Evolutionary conservation across 2,797 vertebrate species (phyloP), one percentile per base, ranked within the genome.

Genomic region (Hydrocynus forskahlii): DNA sequence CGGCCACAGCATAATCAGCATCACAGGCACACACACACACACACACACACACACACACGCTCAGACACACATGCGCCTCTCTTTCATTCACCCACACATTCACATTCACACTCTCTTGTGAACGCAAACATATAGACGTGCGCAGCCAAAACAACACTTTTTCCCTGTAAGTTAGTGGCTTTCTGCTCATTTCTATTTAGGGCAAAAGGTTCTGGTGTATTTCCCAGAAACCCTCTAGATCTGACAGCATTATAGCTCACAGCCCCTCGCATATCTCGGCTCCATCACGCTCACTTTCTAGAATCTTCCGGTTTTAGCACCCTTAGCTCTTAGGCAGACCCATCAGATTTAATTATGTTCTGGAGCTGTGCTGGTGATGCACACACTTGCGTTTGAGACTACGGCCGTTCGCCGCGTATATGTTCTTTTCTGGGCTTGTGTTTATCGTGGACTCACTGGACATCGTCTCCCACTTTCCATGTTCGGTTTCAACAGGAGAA

Each of bases 1-100:
- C 66, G 25, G 66, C 68, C 54, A 5, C 64, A 69, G 78, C 76
- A 69, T 83, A 62, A 75, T 75, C 81, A 83, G 45, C 63, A 40
- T 55, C 66, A 68, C 77, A 57, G 57, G 8, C 43, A 7, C 67
- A 60, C 38, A 60, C 72, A 64, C 76, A 81, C 83, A 78, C 72
- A 71, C 76, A 79, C 86, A 60, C 19, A 59, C 59, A 16, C 76
- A 43, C n/a, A 43, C 64, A n/a, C 29, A 67, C 23, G 35, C 54
- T 29, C 43, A 63, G 23, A 62, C 23, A 50, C 57, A 40, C 48
- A 21, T 7, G 7, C 16, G 21, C 25, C 62, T 19, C 50, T 59
- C 66, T 62, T 62, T 66, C 78, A 59, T 35, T 43, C 76, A 69
- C 78, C 80, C 64, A 76, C 35, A 45, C 38, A 67, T 23, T 68